Evolutionary conservation across 2,797 vertebrate species (phyloP), one percentile per base, ranked within the genome.

Genomic region (Pangasius djambal): DNA sequence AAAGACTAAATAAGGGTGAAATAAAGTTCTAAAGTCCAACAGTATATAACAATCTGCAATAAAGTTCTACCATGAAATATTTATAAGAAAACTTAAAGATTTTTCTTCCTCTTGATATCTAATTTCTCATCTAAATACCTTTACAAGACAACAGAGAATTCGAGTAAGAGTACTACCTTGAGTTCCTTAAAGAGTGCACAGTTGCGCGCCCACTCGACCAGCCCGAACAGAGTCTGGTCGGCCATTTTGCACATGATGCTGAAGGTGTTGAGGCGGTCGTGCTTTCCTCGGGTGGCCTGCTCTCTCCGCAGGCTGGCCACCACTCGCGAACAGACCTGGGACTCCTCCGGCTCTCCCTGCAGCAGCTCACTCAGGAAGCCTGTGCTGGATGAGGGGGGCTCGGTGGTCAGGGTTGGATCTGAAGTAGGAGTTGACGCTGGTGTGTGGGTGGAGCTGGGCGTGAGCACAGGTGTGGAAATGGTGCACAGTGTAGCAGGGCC

Each of bases 171-270:
- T 15, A 72, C 18, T 92, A 97, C 97, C 96, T 96, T 96, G 44
- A 97, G 94, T 70, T 96, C 96, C 85, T 97, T 97, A 92, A 97
- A 97, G 88, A 97, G 93, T 15, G 90, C 10, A 15, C 96, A 95
- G 92, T 95, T 96, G 90, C 97, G 95, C 75, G 96, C 95, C 96
- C 97, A 97, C 91, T 97, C 96, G 91, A 97, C 96, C 13, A 97
- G 93, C 10, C 96, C 94, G 83, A 97, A 97, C 86, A 97, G 91
- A 6, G 96, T 97, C 92, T 96, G 96, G 92, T 97, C 97, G 0
- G 96, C 95, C 95, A 97, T 96, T 91, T 97, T 97, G 92, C 96
- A 97, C 96, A 97, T 97, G 91, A 97, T 96, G 90, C 95, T 97
- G 91, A 97, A 97, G 2, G 96, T 97, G 87, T 97, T 97, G 4